Conservation (phyloP, 1,140 invertebrate species). For the Rhyacophila brunnea region DNA sequence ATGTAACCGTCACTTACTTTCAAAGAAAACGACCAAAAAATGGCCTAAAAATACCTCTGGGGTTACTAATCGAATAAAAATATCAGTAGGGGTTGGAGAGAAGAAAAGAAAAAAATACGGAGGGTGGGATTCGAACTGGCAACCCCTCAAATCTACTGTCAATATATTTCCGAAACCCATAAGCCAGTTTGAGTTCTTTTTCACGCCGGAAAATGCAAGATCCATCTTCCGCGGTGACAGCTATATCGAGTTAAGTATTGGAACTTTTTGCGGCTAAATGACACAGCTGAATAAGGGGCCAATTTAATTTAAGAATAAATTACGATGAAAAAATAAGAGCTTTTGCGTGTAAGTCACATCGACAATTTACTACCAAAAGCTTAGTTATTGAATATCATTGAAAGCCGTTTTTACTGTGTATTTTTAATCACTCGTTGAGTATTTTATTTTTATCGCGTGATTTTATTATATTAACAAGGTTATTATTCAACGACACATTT, state of each 20-base stretch:
- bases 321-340: too few relatives aligned
- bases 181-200: conserved; percentile 35
- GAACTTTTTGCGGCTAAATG: conserved; percentile 31
- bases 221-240: conserved; percentile 36
- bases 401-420: too few relatives aligned
- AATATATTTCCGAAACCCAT: conserved; percentile 38
- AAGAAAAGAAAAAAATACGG: conserved; percentile 55
- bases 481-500: too few relatives aligned
- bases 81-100: conserved; percentile 54
- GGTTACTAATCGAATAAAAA: conserved; percentile 61
- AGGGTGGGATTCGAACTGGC: conserved; percentile 48
- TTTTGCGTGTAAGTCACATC: too few relatives aligned
- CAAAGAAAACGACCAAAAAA: conserved; percentile 42
- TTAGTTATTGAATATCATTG: too few relatives aligned
- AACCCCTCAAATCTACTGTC: conserved; percentile 37
- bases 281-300: conserved; percentile 23
- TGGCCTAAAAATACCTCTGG: conserved; percentile 59
- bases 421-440: too few relatives aligned
- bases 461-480: too few relatives aligned
- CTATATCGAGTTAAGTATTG: conserved; percentile 33
- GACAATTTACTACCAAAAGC: too few relatives aligned
- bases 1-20: conserved; percentile 23
- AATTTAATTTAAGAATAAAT: too few relatives aligned
- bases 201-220: conserved; percentile 34
- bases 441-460: too few relatives aligned